Evolutionary conservation across 2,888 invertebrate genomes (phyloP).

Genomic region (Drosophila mayaguana): DNA sequence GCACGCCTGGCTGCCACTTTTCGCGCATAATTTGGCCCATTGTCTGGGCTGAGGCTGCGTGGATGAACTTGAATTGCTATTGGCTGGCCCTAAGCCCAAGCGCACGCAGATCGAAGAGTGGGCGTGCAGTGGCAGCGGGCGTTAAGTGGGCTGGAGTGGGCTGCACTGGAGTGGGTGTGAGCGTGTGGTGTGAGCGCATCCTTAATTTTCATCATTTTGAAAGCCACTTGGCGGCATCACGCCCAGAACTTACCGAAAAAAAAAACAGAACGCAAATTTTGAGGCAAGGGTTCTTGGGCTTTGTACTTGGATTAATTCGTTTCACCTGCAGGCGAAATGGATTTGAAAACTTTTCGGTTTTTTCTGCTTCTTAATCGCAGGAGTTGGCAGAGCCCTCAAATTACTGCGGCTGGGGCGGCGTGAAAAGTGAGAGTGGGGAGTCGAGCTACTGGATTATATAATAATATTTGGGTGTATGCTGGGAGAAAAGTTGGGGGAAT

Average conservation of each 20-base stretch:
- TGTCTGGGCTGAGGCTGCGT: slow-evolving; percentile 52
- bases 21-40: slow-evolving; percentile 79
- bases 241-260: slow-evolving; percentile 46
- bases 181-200: slow-evolving; percentile 18
- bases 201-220: slow-evolving; percentile 71
- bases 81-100: slow-evolving; percentile 35
- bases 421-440: background rate
- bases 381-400: slow-evolving; percentile 44
- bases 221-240: slow-evolving; percentile 67
- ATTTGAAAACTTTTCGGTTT: slow-evolving; percentile 19
- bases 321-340: slow-evolving; percentile 57
- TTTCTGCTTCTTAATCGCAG: slow-evolving; percentile 35
- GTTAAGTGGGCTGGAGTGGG: background rate
- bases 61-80: slow-evolving; percentile 42
- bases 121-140: background rate
- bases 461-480: background rate
- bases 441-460: background rate
- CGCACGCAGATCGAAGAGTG: background rate
- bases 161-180: background rate
- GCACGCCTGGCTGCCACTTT: slow-evolving; percentile 66
- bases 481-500: too few relatives aligned
- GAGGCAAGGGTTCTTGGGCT: slow-evolving; percentile 17
- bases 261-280: background rate
- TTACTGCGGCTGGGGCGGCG: slow-evolving; percentile 47
- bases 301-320: slow-evolving; percentile 42